Conservation (phyloP, 2,113 vertebrate genomes). For the Mesoclemmys tuberculata region DNA sequence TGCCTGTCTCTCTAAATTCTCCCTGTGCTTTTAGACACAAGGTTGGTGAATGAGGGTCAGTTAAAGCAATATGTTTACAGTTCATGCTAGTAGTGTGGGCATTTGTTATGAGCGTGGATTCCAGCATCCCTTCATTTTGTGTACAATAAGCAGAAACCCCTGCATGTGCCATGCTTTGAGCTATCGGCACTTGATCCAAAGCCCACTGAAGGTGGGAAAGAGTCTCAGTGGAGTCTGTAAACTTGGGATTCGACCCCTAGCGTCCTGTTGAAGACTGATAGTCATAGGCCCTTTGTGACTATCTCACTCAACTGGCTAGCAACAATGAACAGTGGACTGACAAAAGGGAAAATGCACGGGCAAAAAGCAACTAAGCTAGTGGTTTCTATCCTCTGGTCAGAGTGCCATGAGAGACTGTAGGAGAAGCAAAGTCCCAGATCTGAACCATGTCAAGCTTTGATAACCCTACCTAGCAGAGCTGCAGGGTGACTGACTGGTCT, state of each 20-base stretch:
- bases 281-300: fast-evolving
- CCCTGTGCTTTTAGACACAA: background rate
- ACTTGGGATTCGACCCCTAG: background rate
- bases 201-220: background rate
- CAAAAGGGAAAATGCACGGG: background rate
- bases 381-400: background rate
- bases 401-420: too few relatives aligned
- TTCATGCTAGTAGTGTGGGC: fast-evolving
- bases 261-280: background rate
- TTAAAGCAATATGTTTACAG: background rate
- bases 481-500: too few relatives aligned
- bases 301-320: fast-evolving
- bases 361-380: background rate
- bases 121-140: background rate
- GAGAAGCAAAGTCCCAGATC: background rate
- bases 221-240: background rate
- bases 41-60: background rate
- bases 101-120: background rate
- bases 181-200: background rate
- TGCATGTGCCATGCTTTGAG: fast-evolving
- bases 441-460: background rate
- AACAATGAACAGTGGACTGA: fast-evolving
- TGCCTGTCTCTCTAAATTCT: background rate
- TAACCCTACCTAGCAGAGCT: background rate
- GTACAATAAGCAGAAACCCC: background rate